phyloP scores from a whole-genome alignment of 2,888 invertebrate species.

The Sinodicranocentrus sp. region DNA sequence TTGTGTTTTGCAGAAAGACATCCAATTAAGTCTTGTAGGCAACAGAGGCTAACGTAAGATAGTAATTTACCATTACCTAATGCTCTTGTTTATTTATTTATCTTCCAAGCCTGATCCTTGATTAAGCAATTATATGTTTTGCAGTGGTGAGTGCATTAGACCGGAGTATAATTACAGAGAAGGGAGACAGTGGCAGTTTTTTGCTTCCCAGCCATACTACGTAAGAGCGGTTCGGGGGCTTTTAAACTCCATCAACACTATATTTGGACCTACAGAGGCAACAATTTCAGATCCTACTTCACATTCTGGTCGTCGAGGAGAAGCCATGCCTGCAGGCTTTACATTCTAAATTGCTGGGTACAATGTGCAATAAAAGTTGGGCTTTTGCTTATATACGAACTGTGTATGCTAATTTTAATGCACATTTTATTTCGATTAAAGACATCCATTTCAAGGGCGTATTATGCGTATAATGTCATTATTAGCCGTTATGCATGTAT shows the following conservation, averaged over 20 bases:
- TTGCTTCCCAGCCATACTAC: conserved; percentile 75
- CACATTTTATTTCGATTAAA: too few relatives aligned
- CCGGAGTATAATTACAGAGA: conserved; percentile 70
- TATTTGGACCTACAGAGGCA: conserved; percentile 36
- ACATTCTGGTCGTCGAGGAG: conserved; percentile 34
- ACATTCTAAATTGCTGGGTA: conserved; percentile 30
- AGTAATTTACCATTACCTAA: too few relatives aligned
- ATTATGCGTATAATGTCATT: too few relatives aligned
- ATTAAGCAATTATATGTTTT: too few relatives aligned
- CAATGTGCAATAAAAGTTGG: too few relatives aligned
- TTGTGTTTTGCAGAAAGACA: conserved; percentile 85
- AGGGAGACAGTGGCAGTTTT: conserved; percentile 74
- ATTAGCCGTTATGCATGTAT: too few relatives aligned
- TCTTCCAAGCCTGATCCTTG: too few relatives aligned
- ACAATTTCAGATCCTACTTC: conserved; percentile 38
- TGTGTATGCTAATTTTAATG: too few relatives aligned
- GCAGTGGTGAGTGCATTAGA: conserved; percentile 74
- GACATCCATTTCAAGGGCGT: too few relatives aligned
- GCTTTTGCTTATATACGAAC: too few relatives aligned
- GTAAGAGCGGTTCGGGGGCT: conserved; percentile 67
- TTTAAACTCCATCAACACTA: conserved; percentile 37
- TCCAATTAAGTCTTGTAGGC: conserved; percentile 80
- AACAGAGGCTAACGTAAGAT: conserved; percentile 76
- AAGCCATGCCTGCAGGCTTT: conserved; percentile 53
- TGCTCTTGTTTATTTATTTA: too few relatives aligned